Percentiles rank a stretch among this genome's conserved stretches.
Evolutionary conservation across 2,888 invertebrate species (phyloP).

Genomic region (Mimumesa dahlbomi): DNA sequence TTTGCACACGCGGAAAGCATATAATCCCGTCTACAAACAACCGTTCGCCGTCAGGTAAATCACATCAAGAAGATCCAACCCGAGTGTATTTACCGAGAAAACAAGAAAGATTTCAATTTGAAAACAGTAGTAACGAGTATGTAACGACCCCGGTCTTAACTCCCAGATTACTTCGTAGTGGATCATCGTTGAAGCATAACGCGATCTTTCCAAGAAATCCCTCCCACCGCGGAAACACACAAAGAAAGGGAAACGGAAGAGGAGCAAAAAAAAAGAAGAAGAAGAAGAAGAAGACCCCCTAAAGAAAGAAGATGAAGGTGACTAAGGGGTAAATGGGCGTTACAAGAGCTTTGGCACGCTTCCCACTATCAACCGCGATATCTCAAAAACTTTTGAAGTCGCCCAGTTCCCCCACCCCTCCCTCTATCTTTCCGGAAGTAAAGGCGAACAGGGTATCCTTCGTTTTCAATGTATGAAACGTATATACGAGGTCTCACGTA

Average conservation of each 20-base stretch:
- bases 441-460: not conserved
- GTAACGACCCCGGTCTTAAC: too few species aligned
- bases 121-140: too few species aligned
- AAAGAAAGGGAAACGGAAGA: conserved; percentile 5
- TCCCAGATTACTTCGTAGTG: conserved; percentile 2
- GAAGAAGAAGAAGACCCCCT: too few species aligned
- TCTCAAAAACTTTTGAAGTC: conserved; percentile 57
- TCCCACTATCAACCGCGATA: conserved; percentile 49
- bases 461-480: too few species aligned
- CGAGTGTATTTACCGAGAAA: not conserved
- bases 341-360: conserved; percentile 53
- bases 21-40: too few species aligned
- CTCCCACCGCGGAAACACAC: too few species aligned
- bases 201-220: conserved; percentile 21
- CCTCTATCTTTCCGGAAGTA: not conserved
- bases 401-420: conserved; percentile 47
- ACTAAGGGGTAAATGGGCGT: conserved; percentile 48
- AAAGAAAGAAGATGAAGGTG: conserved; percentile 14
- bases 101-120: not conserved
- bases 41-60: too few species aligned
- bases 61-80: too few species aligned
- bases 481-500: too few species aligned
- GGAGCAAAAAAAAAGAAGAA: too few species aligned
- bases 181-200: conserved; percentile 33
- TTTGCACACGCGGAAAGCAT: too few species aligned